Percentiles rank a stretch among this genome's conserved stretches.
Conservation (phyloP, 1,140 invertebrate genomes). For the Carposina sasakii region DNA sequence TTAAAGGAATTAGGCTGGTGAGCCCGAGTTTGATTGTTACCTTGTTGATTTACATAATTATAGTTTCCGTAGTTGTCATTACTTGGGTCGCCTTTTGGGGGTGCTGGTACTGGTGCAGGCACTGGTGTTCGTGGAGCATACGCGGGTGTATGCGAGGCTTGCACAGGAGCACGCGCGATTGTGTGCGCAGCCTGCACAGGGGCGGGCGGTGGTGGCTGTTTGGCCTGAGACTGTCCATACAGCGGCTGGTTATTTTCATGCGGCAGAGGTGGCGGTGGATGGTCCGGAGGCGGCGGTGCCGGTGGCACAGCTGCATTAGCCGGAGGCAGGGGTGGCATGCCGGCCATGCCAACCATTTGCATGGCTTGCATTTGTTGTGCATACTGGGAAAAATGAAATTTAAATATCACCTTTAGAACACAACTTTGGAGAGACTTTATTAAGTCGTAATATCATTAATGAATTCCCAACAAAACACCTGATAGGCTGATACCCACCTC, state of each 20-base stretch:
- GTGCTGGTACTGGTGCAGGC: conserved; percentile 29
- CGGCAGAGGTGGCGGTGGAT: conserved; percentile 57
- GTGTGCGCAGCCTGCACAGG: too few species aligned
- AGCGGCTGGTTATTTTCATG: conserved; percentile 59
- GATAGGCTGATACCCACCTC: conserved; percentile 71
- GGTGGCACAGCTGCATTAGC: conserved; percentile 60
- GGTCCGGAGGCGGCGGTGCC: conserved; percentile 61
- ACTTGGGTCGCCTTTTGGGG: conserved; percentile 19
- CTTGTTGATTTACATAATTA: conserved; percentile 28
- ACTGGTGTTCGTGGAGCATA: too few species aligned
- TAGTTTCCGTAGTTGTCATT: conserved; percentile 22
- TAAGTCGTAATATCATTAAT: conserved; percentile 5
- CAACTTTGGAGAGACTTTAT: not conserved
- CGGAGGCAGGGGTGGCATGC: conserved; percentile 57
- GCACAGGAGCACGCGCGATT: too few species aligned
- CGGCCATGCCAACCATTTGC: conserved; percentile 35
- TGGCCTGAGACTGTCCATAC: conserved; percentile 23
- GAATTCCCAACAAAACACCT: not conserved
- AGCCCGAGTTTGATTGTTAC: conserved; percentile 43
- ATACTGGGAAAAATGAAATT: conserved; percentile 70
- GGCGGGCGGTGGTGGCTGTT: too few species aligned
- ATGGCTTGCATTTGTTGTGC: conserved; percentile 73
- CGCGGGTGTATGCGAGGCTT: too few species aligned
- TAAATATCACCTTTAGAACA: too few species aligned
- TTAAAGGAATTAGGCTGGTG: conserved; percentile 6